Conservation (phyloP, 2,888 invertebrate species). For the Uloborus plumipes region DNA sequence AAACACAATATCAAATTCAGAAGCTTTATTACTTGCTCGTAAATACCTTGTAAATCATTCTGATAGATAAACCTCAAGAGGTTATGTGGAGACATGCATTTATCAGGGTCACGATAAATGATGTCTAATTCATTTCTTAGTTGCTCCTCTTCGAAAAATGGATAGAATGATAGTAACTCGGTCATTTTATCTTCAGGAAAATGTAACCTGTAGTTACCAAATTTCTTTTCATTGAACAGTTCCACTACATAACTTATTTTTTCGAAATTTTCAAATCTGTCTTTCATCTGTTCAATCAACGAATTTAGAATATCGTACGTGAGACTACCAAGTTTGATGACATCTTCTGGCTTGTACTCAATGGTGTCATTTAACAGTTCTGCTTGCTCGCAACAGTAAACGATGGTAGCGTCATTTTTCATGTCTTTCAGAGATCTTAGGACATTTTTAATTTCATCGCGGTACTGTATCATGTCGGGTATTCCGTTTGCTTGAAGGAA, state of each 20-base stretch:
- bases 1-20: too few relatives aligned
- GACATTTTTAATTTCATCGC: neutral
- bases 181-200: neutral
- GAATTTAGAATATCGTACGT: neutral
- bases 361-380: neutral
- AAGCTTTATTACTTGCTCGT: too few relatives aligned
- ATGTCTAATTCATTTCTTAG: neutral
- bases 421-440: neutral
- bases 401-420: neutral
- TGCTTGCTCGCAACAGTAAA: neutral
- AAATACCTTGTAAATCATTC: neutral
- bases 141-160: neutral
- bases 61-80: neutral
- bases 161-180: neutral
- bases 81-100: neutral
- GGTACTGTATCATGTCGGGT: neutral
- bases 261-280: neutral
- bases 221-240: constrained; percentile 4
- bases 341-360: neutral
- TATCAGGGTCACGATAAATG: neutral
- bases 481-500: too few relatives aligned
- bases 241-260: neutral
- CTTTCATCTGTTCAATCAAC: neutral
- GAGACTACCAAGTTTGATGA: neutral
- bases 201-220: neutral